Evolutionary conservation across 2,888 invertebrate species (phyloP), one percentile per base, ranked within the genome.

Genomic region (Salpingus planirostris): DNA sequence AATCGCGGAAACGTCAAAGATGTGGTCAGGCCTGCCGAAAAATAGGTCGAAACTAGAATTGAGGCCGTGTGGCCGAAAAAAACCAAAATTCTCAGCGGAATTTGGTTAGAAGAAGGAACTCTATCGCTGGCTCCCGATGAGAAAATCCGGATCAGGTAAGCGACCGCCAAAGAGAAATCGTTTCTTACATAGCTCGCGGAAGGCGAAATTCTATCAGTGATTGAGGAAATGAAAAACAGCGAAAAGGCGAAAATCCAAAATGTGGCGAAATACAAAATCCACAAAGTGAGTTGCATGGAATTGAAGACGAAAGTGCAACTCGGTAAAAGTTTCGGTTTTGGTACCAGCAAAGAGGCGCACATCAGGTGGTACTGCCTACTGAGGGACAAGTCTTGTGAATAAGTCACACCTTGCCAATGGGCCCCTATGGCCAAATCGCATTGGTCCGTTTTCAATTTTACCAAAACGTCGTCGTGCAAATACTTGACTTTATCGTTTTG

Each of bases 1-100:
- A 24, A 33, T 15, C 22, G 33, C 7, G 33, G 33, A 15, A 33
- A 28, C 23, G 22, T 10, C 2, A 33, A 15, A 11, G 24, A 27
- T 15, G 15, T 2, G 6, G 27, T 28, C 11, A 33, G 10, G 10
- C 33, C 28, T 8, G 28, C 27, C 2, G 28, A 27, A 10, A 24
- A 33, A 21, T 21, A 28, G 3, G 23, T 23, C 11, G 33, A 15
- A 1, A 33, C 8, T 7, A 33, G 15, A n/a, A n/a, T n/a, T n/a
- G n/a, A n/a, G n/a, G n/a, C n/a, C n/a, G n/a, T n/a, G n/a, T n/a
- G n/a, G n/a, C n/a, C n/a, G n/a, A n/a, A n/a, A n/a, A n/a, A n/a
- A n/a, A n/a, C n/a, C n/a, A n/a, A n/a, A n/a, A n/a, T n/a, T n/a
- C n/a, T n/a, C n/a, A n/a, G n/a, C n/a, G n/a, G n/a, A n/a, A n/a